A percentile compares a stretch with the other conserved stretches of the same genome.
phyloP scores from a whole-genome alignment of 2,113 vertebrate species.

The Hydrochoerus hydrochaeris region DNA sequence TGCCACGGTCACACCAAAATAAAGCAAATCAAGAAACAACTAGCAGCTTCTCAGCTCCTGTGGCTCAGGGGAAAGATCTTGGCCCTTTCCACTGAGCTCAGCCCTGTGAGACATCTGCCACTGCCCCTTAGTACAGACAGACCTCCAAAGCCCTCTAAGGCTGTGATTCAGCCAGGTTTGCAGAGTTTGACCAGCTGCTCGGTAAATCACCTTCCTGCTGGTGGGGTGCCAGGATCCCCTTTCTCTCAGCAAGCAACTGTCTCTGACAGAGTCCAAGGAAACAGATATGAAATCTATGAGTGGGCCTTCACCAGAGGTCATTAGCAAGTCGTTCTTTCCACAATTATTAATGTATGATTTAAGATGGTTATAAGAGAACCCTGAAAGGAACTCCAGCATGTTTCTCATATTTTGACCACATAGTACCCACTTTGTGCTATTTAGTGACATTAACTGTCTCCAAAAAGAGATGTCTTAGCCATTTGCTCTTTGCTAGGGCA shows the following conservation, averaged over 20 bases:
- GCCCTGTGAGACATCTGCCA: rapidly evolving
- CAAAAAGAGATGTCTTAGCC: neutral
- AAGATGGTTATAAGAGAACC: neutral
- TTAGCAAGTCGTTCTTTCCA: neutral
- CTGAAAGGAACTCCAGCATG: neutral
- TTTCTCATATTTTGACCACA: neutral
- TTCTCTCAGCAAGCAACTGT: neutral
- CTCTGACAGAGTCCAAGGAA: neutral
- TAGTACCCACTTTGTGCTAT: neutral
- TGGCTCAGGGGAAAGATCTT: no score
- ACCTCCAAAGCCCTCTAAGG: neutral
- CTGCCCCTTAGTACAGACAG: neutral
- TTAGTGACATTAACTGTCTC: neutral
- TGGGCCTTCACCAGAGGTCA: no score
- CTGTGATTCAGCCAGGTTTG: rapidly evolving
- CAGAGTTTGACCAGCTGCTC: no score
- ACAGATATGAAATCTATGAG: neutral
- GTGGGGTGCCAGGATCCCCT: neutral
- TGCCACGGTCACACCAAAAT: neutral
- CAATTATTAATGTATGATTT: neutral
- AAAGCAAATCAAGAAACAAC: neutral
- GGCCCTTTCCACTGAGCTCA: neutral
- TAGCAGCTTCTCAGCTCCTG: neutral
- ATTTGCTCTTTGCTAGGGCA: neutral
- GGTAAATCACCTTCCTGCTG: neutral